Base-by-base conservation (phyloP, 1,140 invertebrate species). In the Alviniconcha marisindica region DNA sequence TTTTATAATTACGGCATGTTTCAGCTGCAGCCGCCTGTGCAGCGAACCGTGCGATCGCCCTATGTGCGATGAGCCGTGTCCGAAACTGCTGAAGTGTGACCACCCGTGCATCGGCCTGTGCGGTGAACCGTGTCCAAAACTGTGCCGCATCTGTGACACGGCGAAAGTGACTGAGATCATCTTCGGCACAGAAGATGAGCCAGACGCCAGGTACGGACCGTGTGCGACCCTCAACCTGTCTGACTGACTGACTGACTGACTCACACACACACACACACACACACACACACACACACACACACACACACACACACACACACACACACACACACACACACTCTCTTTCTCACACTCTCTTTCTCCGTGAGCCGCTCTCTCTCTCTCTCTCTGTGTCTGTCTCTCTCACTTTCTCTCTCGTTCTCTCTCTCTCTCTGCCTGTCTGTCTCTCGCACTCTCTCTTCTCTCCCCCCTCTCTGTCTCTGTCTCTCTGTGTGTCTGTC, bases 91-190 rank as follows among this genome's bases (percentile, higher is more conserved):
- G 33, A 28, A 76, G 77, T 96, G 96, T 92, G 94, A 94, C 60
- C 96, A 96, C 89, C 89, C 44, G 42, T 96, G 96, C 90, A 91
- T 93, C 48, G 94, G 85, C 10, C 31, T 93, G 33, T 96, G 96
- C 91, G 92, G 93, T 51, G 96, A 96, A 94, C 90, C 95, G 93
- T 96, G 96, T 92, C 94, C 92, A 87, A 69, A 21, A 0, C 54
- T 90, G 44, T 90, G 89, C 42, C 12, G 63, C 14, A 28, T 84
- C 10, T 90, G 89, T 78, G 28, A 90, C 31, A 48, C 56, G 18
- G 71, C 84, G 1, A 31, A 86, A 95, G 88, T 95, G 0, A 92
- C 91, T 38, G 93, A 92, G 31, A 94, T 96, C 83, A 93, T 96
- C 69, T 93, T 94, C 85, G 93, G 93, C 2, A 84, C 78, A 4